Evolutionary conservation across 1,140 invertebrate genomes (phyloP).

Genomic region (Anadara kagoshimensis): DNA sequence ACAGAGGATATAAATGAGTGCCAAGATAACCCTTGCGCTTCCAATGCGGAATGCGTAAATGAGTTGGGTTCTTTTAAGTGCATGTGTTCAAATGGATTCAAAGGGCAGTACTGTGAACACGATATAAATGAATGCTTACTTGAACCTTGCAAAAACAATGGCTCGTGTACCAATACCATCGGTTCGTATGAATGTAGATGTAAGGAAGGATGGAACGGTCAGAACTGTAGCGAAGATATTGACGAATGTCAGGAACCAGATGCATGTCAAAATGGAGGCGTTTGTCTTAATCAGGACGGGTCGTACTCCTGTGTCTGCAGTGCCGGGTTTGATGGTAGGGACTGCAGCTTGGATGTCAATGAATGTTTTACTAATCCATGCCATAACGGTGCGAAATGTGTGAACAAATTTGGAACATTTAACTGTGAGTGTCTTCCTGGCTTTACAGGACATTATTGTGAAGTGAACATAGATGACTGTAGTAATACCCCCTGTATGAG

Average conservation of each 20-base stretch:
- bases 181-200: conserved; percentile 45
- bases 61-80: conserved; percentile 20
- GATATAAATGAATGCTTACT: conserved; percentile 29
- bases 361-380: conserved; percentile 81
- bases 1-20: conserved; percentile 72
- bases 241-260: conserved; percentile 80
- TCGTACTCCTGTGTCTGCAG: conserved; percentile 44
- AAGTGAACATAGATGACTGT: conserved; percentile 53
- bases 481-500: conserved; percentile 35
- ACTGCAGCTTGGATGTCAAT: conserved; percentile 47
- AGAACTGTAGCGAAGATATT: not conserved
- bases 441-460: conserved; percentile 79
- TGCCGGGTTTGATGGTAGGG: conserved; percentile 34
- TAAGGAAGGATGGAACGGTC: not conserved
- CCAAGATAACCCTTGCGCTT: conserved; percentile 41
- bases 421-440: conserved; percentile 40
- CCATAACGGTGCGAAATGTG: conserved; percentile 90
- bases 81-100: conserved; percentile 43
- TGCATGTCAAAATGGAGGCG: conserved; percentile 82
- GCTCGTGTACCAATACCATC: conserved; percentile 88
- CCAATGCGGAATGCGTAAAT: conserved; percentile 51
- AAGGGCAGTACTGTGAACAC: conserved; percentile 41
- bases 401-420: conserved; percentile 76
- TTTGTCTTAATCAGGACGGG: conserved; percentile 40
- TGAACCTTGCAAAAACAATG: conserved; percentile 87